Conservation (phyloP, 2,797 vertebrate genomes). For the Fundulus diaphanus region DNA sequence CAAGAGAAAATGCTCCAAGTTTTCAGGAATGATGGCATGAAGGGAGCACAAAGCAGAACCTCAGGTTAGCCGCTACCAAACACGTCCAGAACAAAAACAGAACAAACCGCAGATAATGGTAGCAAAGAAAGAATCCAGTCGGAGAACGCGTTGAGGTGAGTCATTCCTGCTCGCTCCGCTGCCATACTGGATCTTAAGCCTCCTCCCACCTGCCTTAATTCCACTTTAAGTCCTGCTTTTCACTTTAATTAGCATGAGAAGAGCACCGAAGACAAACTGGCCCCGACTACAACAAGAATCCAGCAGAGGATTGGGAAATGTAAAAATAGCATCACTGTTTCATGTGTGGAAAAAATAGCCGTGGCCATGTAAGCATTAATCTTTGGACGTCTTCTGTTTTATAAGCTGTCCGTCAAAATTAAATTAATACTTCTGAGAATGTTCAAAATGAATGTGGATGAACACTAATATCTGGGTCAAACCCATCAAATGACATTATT, state of each 20-base stretch:
- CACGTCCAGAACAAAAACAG: slow-evolving; percentile 1
- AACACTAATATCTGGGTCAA: background rate
- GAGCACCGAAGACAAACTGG: background rate
- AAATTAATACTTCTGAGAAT: background rate
- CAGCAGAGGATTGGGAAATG: background rate
- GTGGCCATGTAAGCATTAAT: background rate
- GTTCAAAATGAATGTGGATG: background rate
- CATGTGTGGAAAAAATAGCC: background rate
- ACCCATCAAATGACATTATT: background rate
- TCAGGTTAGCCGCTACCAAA: background rate
- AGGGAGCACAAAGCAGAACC: background rate
- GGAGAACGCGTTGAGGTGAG: slow-evolving; percentile 1
- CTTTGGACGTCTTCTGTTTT: background rate
- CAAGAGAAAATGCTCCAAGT: background rate
- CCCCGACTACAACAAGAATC: background rate
- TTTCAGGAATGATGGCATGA: background rate
- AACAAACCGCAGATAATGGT: background rate
- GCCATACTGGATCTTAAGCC: background rate
- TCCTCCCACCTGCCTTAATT: slow-evolving; percentile 12
- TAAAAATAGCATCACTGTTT: background rate
- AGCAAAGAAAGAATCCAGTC: background rate
- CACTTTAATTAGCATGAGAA: slow-evolving; percentile 6
- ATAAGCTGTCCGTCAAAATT: background rate
- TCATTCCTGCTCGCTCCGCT: background rate
- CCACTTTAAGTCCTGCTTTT: slow-evolving; percentile 10